Base-by-base conservation (phyloP, 2,113 vertebrate genomes). In the Sciurus niger region DNA sequence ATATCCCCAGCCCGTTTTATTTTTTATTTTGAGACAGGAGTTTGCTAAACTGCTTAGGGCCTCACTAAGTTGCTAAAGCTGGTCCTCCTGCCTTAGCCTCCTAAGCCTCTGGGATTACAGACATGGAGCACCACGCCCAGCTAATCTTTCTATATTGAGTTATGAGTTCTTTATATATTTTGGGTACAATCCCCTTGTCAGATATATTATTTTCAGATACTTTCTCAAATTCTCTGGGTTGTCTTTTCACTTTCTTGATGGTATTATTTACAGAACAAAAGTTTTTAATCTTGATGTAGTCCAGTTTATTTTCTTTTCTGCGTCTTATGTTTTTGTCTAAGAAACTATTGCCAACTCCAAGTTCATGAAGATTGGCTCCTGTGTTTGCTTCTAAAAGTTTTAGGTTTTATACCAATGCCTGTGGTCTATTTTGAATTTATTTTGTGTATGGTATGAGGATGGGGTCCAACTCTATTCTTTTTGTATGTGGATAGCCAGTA, bases 201-300 rank as follows among this genome's bases (percentile, higher is more conserved):
- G 72, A 53, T 91, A 84, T 53, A 74, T 79, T 32, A 74, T 76
- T 95, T 91, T 16, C 40, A 93, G 83, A 28, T 87, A 74, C 93
- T 70, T 93, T 85, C n/a, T 91, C 40, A 46, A 12, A 4, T 95
- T 84, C 55, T 68, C 3, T 92, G 46, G 3, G 43, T 90, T 93
- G 34, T 63, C 8, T 53, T 97, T 96, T 84, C 4, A 53, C 40
- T 95, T 87, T 95, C 46, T 76, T 90, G 34, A 55, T 79, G 28
- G 58, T 34, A 37, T 88, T 74, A 30, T 72, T 89, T 85, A 51
- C 16, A 94, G 79, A 32, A 48, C 30, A 60, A 60, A 74, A 67
- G 40, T 37, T 84, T 91, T 84, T 46, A 96, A 80, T 93, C 86
- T 90, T 86, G 55, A 80, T 74, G 13, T 53, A 73, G 63, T 90